Evolutionary conservation across 1,140 invertebrate genomes (phyloP).

Genomic region (Paraescarpia echinospica): DNA sequence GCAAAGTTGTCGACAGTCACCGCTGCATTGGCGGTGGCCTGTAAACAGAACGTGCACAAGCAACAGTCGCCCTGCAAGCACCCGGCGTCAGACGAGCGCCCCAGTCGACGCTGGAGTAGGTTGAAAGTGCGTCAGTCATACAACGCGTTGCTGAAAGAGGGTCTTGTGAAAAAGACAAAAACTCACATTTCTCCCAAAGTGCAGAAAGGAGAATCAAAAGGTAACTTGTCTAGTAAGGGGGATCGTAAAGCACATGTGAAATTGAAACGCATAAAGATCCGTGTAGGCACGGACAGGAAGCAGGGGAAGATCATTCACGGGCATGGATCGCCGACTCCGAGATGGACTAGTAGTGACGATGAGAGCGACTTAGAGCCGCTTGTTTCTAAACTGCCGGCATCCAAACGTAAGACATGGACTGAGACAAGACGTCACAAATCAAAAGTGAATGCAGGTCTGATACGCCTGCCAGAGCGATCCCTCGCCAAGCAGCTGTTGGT

Average conservation of each 20-base stretch:
- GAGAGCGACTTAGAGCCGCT: background rate
- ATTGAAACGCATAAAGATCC: conserved; percentile 32
- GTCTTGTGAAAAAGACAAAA: conserved; percentile 14
- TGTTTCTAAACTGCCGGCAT: background rate
- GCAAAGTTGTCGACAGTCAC: conserved; percentile 20
- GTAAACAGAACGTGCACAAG: background rate
- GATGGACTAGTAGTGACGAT: background rate
- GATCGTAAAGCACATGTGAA: background rate
- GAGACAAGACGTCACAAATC: background rate
- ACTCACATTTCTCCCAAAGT: conserved; percentile 7
- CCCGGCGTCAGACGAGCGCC: conserved; percentile 20
- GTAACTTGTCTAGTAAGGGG: background rate
- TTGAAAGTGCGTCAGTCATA: conserved; percentile 6
- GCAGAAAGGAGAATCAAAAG: background rate
- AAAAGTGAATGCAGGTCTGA: conserved; percentile 14
- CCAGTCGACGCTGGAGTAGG: conserved; percentile 10
- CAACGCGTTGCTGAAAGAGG: conserved; percentile 10
- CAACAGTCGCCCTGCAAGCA: background rate
- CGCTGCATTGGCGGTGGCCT: background rate
- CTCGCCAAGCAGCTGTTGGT: conserved; percentile 38
- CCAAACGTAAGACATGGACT: background rate
- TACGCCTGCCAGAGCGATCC: conserved; percentile 30
- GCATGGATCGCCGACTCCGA: conserved; percentile 16
- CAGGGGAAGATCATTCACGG: conserved; percentile 25
- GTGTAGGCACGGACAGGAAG: conserved; percentile 21